phyloP scores from a whole-genome alignment of 2,113 vertebrate species.

The Ameiurus melas region DNA sequence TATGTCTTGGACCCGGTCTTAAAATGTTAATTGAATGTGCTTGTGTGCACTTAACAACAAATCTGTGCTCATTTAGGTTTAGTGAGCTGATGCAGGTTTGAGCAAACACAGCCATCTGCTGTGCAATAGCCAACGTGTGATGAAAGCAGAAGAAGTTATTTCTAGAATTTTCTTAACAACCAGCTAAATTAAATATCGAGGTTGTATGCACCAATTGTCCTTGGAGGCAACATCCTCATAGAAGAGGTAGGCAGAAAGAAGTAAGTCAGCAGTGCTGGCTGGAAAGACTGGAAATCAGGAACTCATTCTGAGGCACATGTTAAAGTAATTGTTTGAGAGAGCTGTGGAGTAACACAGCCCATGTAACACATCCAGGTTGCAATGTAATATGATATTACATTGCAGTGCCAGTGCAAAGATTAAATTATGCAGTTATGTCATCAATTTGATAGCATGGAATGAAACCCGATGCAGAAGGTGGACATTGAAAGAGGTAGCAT shows the following conservation, averaged over 20 bases:
- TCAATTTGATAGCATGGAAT: neutral
- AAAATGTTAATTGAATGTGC: slow-evolving; percentile 43
- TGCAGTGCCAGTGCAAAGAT: neutral
- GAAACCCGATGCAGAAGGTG: neutral
- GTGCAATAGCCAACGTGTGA: slow-evolving; percentile 11
- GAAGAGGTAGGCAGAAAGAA: neutral
- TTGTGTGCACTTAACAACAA: slow-evolving; percentile 37
- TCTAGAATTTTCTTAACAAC: neutral
- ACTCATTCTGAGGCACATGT: neutral
- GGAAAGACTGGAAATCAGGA: neutral
- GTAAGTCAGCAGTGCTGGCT: neutral
- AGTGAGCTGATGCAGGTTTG: slow-evolving; percentile 35
- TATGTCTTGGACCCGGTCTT: slow-evolving; percentile 21
- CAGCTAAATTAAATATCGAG: neutral
- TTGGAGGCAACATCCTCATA: neutral
- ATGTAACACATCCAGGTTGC: neutral
- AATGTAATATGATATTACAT: neutral
- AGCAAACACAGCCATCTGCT: slow-evolving; percentile 46
- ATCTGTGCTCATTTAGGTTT: slow-evolving; percentile 33
- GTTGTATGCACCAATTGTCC: neutral
- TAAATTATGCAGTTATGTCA: neutral
- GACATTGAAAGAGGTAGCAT: neutral
- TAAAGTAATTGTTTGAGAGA: neutral
- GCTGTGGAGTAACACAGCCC: neutral
- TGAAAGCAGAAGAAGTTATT: slow-evolving; percentile 13